Evolutionary conservation across 2,113 vertebrate species (phyloP), one percentile per base, ranked within the genome.

Genomic region (Pseudorhombus dupliciocellatus): DNA sequence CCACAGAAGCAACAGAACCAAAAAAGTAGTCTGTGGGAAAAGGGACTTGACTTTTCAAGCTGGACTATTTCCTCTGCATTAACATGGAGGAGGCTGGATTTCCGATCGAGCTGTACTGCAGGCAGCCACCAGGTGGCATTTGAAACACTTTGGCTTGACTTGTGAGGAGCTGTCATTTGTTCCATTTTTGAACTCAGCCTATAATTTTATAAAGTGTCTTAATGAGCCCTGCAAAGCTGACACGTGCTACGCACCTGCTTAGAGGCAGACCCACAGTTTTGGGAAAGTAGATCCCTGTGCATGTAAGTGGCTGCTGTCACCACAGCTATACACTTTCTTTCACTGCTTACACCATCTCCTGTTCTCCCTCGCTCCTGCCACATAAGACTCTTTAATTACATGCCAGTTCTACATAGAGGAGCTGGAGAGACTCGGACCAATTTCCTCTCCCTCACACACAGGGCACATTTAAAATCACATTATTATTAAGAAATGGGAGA

Each of bases 341-440:
- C 14, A 16, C 25, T 22, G 5, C 58, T 65, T 56, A 44, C 62
- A 50, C 51, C 10, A 11, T 63, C 34, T 67, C 11, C 16, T 4
- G 0, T 16, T 70, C 34, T 44, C 22, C 1, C 51, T n/a, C 24
- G 16, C 50, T 28, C 34, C 26, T 10, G 53, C 4, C 25, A 70
- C 83, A 75, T 64, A 80, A 28, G 70, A 71, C 79, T 81, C 84
- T 88, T 92, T 92, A 92, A 92, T 92, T 90, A 89, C 87, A 85
- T 73, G 86, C 75, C 82, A 82, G 64, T 87, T 87, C 71, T 75
- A 65, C 71, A 65, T 79, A 54, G 81, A 56, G 55, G 79, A 75
- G 75, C 80, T 74, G 51, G 73, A 76, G 77, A 73, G 67, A 73
- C 75, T 80, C 54, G 14, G 58, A 42, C 74, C 56, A 66, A 48